Conservation (phyloP, 2,113 vertebrate species). For the Chionis minor region DNA sequence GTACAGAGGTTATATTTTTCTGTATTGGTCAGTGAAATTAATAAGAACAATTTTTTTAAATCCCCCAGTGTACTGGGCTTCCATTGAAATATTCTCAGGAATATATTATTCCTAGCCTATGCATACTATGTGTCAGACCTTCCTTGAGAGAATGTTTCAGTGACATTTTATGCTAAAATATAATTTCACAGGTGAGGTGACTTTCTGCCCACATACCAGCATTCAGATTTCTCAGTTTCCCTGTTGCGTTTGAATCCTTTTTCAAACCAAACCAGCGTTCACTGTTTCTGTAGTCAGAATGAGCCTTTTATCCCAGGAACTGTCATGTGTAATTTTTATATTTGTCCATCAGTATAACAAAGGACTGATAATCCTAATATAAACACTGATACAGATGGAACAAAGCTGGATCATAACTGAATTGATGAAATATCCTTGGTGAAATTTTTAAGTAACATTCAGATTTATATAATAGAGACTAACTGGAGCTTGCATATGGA, state of each 20-base stretch:
- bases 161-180: not conserved
- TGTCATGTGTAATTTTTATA: not conserved
- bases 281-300: not conserved
- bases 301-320: not conserved
- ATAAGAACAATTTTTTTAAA: not conserved
- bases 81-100: not conserved
- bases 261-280: not conserved
- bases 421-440: not conserved
- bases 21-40: not conserved
- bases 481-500: not conserved
- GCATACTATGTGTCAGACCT: not conserved
- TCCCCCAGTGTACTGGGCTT: not conserved
- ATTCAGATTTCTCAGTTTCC: not conserved
- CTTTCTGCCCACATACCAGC: not conserved
- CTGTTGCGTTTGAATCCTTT: not conserved
- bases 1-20: too few species aligned
- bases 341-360: not conserved
- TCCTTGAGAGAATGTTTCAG: not conserved
- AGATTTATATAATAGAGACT: not conserved
- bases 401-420: not conserved
- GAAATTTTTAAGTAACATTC: not conserved
- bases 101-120: not conserved
- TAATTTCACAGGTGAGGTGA: not conserved
- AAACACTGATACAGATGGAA: not conserved
- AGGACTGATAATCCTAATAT: too few species aligned